Percentiles rank a stretch among this genome's conserved stretches.
phyloP scores from a whole-genome alignment of 2,797 vertebrate species.

The Todus mexicanus region DNA sequence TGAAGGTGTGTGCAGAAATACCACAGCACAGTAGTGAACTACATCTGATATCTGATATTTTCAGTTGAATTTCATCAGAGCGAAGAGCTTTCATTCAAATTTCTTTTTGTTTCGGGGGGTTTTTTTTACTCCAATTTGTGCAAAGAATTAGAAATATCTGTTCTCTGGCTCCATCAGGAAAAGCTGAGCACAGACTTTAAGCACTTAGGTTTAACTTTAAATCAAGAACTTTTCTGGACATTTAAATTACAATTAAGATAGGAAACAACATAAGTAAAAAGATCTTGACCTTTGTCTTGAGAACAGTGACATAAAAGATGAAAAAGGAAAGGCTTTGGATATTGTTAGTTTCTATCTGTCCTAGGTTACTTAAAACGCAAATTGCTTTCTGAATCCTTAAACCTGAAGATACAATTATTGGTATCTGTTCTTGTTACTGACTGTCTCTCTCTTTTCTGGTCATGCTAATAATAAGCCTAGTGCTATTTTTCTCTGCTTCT shows the following conservation, averaged over 20 bases:
- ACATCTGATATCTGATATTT: not conserved
- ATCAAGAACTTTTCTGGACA: not conserved
- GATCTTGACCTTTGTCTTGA: not conserved
- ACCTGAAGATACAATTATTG: not conserved
- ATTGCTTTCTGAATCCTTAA: not conserved
- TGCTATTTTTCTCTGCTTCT: not conserved
- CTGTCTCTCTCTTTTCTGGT: not conserved
- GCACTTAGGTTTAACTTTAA: not conserved
- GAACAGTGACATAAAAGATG: not conserved
- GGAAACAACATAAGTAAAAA: not conserved
- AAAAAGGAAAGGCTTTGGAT: not conserved
- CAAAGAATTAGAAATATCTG: not conserved
- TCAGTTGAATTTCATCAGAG: not conserved
- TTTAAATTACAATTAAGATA: not conserved
- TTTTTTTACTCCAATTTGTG: not conserved
- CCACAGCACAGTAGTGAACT: not conserved
- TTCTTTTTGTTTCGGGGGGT: too few species aligned
- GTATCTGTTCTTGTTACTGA: not conserved
- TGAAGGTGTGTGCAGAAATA: not conserved
- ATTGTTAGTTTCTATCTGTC: not conserved
- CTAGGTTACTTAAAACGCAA: not conserved
- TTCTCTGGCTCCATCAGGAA: not conserved
- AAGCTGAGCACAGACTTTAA: not conserved
- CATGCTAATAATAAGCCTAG: not conserved
- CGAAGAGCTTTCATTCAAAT: not conserved